Conservation (phyloP, 2,888 invertebrate genomes). For the Malacosoma neustria region DNA sequence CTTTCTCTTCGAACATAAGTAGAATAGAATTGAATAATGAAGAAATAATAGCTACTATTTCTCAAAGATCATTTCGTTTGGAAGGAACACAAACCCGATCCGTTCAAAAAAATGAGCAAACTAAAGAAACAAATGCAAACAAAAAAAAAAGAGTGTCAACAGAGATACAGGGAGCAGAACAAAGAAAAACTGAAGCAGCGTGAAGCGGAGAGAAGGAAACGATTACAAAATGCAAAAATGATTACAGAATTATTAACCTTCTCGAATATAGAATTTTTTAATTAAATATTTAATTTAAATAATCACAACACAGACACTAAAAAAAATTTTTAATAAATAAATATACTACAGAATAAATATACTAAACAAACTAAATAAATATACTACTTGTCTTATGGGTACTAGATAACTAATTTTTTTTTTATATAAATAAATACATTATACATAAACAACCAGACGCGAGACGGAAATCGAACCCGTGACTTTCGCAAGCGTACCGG, state of each 20-base stretch:
- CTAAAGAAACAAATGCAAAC: conserved; percentile 6
- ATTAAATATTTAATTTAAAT: no score
- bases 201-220: conserved; percentile 16
- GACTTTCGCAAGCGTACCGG: no score
- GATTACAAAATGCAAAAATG: conserved; percentile 6
- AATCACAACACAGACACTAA: no score
- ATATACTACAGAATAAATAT: no score
- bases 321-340: no score
- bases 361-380: no score
- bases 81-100: conserved; percentile 6
- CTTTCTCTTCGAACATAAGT: conserved; percentile 15
- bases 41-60: conserved; percentile 8
- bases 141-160: conserved; percentile 16
- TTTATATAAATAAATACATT: no score
- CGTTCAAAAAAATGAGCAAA: conserved; percentile 5
- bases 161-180: conserved; percentile 19
- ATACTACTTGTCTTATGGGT: no score
- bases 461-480: no score
- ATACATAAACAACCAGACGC: no score
- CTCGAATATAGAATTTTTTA: conserved; percentile 8
- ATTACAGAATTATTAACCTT: background rate
- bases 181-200: conserved; percentile 18
- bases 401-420: no score
- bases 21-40: conserved; percentile 15
- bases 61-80: conserved; percentile 3